These are phyloP conservation scores for Phrynocephalus guinanensis DNA, from an alignment of 2,797 vertebrate species.

Conservation along the genomic window DNA sequence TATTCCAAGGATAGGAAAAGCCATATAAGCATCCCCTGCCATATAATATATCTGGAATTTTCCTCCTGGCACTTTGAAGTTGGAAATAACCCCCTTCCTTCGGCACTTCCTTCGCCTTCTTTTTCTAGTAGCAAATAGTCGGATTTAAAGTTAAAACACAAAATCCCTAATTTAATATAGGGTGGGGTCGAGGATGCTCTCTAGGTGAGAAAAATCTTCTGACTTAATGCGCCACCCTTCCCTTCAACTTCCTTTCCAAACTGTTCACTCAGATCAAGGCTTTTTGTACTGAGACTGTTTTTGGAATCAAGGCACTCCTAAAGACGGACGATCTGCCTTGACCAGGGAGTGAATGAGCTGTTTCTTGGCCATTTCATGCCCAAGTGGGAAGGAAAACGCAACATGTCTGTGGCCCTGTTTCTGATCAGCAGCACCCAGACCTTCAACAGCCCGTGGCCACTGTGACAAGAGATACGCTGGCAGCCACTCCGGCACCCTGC, in stretches of 20 bases:
- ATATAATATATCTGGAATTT: background rate
- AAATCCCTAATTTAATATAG: background rate
- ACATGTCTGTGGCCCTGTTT: background rate
- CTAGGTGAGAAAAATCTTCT: background rate
- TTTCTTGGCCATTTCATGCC: background rate
- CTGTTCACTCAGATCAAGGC: background rate
- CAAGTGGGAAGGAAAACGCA: background rate
- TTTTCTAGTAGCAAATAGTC: background rate
- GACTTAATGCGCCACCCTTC: background rate
- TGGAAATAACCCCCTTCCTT: background rate
- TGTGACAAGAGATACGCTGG: background rate
- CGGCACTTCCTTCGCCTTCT: background rate
- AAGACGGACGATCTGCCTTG: too few species aligned
- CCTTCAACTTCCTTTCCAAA: background rate
- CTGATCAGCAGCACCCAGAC: too few species aligned
- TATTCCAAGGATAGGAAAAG: fast-evolving
- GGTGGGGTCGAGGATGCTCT: background rate
- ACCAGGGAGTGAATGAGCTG: background rate
- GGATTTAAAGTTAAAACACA: background rate
- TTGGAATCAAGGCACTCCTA: background rate
- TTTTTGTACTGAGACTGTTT: background rate
- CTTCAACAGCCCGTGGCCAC: background rate
- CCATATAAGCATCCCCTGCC: background rate
- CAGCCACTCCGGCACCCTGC: background rate
- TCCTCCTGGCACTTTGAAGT: background rate